Base-by-base conservation (phyloP, 2,888 invertebrate genomes). In the Tetheella fluctuosa region DNA sequence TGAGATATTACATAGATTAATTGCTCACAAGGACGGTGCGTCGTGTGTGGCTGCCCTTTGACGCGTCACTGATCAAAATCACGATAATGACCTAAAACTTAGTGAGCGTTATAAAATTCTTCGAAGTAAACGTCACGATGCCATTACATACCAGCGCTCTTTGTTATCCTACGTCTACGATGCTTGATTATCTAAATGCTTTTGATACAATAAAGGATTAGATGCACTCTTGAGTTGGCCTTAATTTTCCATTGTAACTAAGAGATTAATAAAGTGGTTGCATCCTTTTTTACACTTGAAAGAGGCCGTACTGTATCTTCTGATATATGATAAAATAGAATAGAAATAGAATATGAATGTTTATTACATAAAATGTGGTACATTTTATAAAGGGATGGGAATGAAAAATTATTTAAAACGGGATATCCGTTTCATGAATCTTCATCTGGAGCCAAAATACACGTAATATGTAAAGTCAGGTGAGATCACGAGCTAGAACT, bases 31-130 rank as follows among this genome's bases (percentile, higher is more conserved):
- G 88, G 84, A 84, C 84, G 77, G 74, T 62, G 68, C 90, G 67
- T 84, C 92, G 92, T 92, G 92, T 92, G 92, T 91, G 92, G 91
- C 73, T 83, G 76, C 71, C 70, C 75, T 81, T 80, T 85, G 84
- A 86, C 79, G 85, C 85, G 79, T 82, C 82, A 79, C 83, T 85
- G 92, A 91, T 90, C 82, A 74, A 80, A 86, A 85, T 81, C 81
- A 84, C 79, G 91, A 91, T 91, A 90, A 91, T 89, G 81, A 70
- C 80, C 78, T 76, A 83, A 86, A 85, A 83, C 73, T 81, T 81
- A 78, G 77, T 68, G 72, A 80, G 83, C 82, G 77, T 83, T 86
- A 89, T 86, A 86, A 91, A 88, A 92, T 91, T 90, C 90, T 79
- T 82, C 62, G 71, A 71, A 67, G 70, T 79, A 48, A 70, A 77